Evolutionary conservation across 2,113 vertebrate genomes (phyloP).

Genomic region (Uria lomvia): DNA sequence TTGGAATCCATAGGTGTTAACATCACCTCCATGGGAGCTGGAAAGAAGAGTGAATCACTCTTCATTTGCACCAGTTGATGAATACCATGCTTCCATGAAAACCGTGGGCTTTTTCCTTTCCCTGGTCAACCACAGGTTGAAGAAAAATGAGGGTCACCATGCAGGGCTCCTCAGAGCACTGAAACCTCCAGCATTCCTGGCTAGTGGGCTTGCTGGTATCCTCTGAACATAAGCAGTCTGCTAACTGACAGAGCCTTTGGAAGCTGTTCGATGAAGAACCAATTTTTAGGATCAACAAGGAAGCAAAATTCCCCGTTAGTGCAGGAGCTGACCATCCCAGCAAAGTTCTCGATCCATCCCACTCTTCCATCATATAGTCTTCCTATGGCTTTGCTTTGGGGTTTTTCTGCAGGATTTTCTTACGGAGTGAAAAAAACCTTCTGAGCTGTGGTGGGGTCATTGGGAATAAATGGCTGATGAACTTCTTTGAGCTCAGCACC

Average conservation of each 20-base stretch:
- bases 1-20: neutral
- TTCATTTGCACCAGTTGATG: neutral
- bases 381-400: neutral
- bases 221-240: neutral
- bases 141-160: neutral
- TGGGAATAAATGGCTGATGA: neutral
- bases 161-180: neutral
- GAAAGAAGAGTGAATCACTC: neutral
- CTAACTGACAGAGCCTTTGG: neutral
- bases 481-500: neutral
- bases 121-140: neutral
- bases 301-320: neutral
- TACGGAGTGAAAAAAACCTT: neutral
- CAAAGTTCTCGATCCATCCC: neutral
- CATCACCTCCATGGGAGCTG: neutral
- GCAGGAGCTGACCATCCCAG: neutral
- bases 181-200: neutral
- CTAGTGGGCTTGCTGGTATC: neutral
- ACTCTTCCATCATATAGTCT: neutral
- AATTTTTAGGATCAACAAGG: neutral
- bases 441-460: neutral
- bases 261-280: neutral
- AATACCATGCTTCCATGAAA: neutral
- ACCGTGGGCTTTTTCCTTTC: rapidly evolving
- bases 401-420: neutral